These are phyloP conservation scores for Nipponia nippon DNA, from an alignment of 2,113 vertebrate genomes.

Conservation along the genomic window DNA sequence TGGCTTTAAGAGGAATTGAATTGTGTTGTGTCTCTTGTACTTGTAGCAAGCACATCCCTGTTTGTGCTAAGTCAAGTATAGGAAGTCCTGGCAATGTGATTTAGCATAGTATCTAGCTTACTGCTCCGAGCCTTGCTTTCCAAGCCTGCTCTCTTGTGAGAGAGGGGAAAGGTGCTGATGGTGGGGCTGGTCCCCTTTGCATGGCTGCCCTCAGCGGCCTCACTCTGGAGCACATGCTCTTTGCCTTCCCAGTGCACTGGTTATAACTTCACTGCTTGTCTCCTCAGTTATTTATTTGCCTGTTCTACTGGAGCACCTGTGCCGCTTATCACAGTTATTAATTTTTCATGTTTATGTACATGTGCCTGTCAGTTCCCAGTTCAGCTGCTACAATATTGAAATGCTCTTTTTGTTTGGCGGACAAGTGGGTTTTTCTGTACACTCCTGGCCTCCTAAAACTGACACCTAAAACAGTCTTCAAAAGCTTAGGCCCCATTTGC, in stretches of 20 bases:
- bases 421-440: neutral
- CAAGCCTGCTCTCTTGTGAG: neutral
- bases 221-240: accelerated
- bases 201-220: accelerated
- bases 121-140: neutral
- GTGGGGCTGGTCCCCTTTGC: neutral
- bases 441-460: neutral
- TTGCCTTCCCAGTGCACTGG: neutral
- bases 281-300: neutral
- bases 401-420: neutral
- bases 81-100: neutral
- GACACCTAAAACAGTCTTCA: neutral
- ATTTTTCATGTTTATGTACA: neutral
- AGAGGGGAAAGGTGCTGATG: neutral
- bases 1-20: neutral
- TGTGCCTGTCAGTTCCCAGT: neutral
- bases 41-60: neutral
- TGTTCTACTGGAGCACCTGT: neutral
- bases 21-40: neutral
- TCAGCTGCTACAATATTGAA: neutral
- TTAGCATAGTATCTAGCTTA: neutral
- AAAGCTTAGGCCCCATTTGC: neutral
- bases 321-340: neutral
- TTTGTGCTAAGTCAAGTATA: neutral
- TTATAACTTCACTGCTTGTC: neutral